phyloP scores from a whole-genome alignment of 2,797 vertebrate species.

The Gymnopithys bicolor region DNA sequence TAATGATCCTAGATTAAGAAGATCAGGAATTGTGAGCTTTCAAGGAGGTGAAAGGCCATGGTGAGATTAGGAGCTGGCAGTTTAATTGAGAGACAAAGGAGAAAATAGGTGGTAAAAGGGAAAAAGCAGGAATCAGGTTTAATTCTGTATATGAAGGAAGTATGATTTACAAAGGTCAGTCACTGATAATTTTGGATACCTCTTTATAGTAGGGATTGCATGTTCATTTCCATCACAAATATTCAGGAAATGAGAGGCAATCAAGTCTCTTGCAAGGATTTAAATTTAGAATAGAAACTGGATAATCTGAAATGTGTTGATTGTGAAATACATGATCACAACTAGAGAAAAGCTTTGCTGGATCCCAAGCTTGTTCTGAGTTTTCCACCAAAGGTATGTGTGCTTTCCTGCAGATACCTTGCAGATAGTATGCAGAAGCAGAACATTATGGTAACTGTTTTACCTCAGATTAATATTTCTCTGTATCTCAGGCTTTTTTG shows the following conservation, averaged over 20 bases:
- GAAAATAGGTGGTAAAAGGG: not conserved
- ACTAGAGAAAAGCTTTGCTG: not conserved
- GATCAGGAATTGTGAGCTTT: conserved; percentile 31
- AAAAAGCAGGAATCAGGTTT: not conserved
- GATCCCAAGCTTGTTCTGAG: not conserved
- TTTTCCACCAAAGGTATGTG: not conserved
- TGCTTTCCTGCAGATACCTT: not conserved
- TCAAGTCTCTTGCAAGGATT: not conserved
- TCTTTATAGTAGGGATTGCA: not conserved
- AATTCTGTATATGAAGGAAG: not conserved
- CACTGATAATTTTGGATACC: not conserved
- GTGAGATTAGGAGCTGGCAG: not conserved
- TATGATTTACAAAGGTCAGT: not conserved
- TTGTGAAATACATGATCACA: not conserved
- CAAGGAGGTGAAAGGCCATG: conserved; percentile 17
- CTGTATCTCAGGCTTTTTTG: not conserved
- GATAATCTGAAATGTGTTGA: not conserved
- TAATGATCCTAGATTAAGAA: conserved; percentile 55
- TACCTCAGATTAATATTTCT: not conserved
- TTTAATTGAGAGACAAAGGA: conserved; percentile 28
- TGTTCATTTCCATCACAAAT: not conserved
- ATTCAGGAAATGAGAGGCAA: not conserved
- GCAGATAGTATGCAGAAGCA: not conserved
- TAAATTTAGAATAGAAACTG: not conserved
- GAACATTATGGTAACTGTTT: not conserved